Percentiles rank a stretch among this genome's conserved stretches.
phyloP scores from a whole-genome alignment of 2,888 invertebrate species.

The Acronicta psi region DNA sequence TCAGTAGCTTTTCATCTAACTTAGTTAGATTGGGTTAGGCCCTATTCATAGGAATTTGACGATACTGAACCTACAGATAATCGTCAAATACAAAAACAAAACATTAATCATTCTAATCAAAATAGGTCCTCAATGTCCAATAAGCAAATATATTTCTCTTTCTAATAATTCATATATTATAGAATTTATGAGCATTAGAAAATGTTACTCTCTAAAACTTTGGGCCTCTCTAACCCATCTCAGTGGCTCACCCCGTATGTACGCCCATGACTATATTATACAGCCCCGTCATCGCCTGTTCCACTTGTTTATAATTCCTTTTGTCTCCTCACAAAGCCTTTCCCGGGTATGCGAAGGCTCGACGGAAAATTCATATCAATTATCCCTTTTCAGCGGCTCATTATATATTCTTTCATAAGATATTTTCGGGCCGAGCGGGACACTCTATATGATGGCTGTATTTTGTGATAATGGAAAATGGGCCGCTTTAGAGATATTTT shows the following conservation, averaged over 20 bases:
- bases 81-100: too few relatives aligned
- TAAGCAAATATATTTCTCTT: too few relatives aligned
- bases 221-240: too few relatives aligned
- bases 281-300: constrained; percentile 56
- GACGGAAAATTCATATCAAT: constrained; percentile 83
- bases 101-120: too few relatives aligned
- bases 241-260: not conserved
- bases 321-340: constrained; percentile 77
- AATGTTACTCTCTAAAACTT: too few relatives aligned
- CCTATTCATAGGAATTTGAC: too few relatives aligned
- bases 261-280: constrained; percentile 3
- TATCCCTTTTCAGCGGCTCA: constrained; percentile 76
- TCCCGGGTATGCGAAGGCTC: constrained; percentile 63
- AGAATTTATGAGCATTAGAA: too few relatives aligned
- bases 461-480: constrained; percentile 48
- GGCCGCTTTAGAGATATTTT: constrained; percentile 18
- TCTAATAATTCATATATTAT: too few relatives aligned
- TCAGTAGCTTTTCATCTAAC: too few relatives aligned
- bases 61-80: too few relatives aligned
- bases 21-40: too few relatives aligned
- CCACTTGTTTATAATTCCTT: constrained; percentile 82
- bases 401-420: constrained; percentile 83
- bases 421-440: constrained; percentile 65
- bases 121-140: too few relatives aligned
- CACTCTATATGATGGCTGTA: constrained; percentile 41